Evolutionary conservation across 1,140 invertebrate species (phyloP).

Genomic region (Hyles vespertilio): DNA sequence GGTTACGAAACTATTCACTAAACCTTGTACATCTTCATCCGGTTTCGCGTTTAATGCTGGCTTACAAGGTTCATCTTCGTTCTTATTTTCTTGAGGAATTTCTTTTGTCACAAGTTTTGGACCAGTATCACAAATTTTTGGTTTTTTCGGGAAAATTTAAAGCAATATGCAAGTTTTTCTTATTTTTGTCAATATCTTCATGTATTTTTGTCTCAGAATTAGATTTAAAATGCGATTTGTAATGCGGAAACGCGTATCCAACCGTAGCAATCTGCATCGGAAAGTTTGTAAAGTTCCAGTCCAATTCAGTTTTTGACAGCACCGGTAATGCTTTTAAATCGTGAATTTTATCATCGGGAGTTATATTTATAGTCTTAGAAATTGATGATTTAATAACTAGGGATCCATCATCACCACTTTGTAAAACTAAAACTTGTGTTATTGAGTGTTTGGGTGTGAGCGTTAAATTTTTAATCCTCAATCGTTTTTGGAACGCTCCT

Average conservation of each 20-base stretch:
- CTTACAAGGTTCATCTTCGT: too few relatives aligned
- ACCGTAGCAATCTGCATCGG: conserved; percentile 50
- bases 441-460: conserved; percentile 51
- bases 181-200: not conserved
- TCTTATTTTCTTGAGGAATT: not conserved
- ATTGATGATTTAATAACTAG: conserved; percentile 37
- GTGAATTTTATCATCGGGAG: conserved; percentile 17
- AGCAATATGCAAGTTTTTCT: not conserved
- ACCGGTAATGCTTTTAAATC: conserved; percentile 30
- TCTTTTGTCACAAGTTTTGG: not conserved
- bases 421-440: conserved; percentile 40
- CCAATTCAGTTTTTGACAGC: conserved; percentile 34
- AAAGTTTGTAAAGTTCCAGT: conserved; percentile 33
- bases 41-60: too few relatives aligned
- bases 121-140: not conserved
- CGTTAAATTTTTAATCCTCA: conserved; percentile 49
- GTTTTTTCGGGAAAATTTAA: not conserved
- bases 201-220: not conserved
- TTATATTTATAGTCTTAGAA: conserved; percentile 27
- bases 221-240: too few relatives aligned
- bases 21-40: too few relatives aligned
- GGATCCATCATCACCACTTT: conserved; percentile 48
- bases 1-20: too few relatives aligned
- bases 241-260: conserved; percentile 44
- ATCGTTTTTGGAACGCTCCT: conserved; percentile 41